Conservation (phyloP, 2,797 vertebrate genomes). For the Lutjanus campechanus region DNA sequence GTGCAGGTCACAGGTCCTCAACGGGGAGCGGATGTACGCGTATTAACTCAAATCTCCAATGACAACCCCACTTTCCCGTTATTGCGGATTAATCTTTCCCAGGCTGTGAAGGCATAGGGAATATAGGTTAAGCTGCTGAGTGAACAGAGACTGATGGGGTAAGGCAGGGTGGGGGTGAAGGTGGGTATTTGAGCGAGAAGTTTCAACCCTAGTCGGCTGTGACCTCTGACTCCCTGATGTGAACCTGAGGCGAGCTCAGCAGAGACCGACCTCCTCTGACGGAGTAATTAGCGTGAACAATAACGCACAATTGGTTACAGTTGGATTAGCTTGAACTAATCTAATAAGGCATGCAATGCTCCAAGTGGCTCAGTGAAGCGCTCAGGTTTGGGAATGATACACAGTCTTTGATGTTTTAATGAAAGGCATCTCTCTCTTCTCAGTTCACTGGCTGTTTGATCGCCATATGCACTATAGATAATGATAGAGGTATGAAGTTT, state of each 20-base stretch:
- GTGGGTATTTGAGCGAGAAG: constrained; percentile 51
- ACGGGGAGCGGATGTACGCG: constrained; percentile 65
- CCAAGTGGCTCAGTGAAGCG: constrained; percentile 70
- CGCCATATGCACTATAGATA: constrained; percentile 48
- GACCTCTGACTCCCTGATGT: constrained; percentile 61
- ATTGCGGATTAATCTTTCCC: constrained; percentile 69
- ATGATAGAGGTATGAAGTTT: constrained; percentile 52
- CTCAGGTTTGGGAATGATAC: constrained; percentile 65
- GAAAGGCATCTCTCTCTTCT: constrained; percentile 62
- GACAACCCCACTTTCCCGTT: constrained; percentile 59
- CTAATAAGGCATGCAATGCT: constrained; percentile 72
- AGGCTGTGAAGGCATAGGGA: constrained; percentile 33
- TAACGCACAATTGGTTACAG: constrained; percentile 73
- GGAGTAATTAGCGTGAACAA: constrained; percentile 79
- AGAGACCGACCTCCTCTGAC: constrained; percentile 54
- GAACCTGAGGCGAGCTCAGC: constrained; percentile 60
- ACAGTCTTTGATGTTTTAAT: constrained; percentile 80
- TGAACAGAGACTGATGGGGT: constrained; percentile 9
- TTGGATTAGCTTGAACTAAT: constrained; percentile 76
- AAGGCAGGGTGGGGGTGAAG: constrained; percentile 10
- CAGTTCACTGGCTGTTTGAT: constrained; percentile 56
- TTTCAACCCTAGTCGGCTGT: constrained; percentile 47
- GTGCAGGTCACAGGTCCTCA: constrained; percentile 66
- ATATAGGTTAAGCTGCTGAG: constrained; percentile 50
- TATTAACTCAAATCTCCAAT: constrained; percentile 69